Conservation (phyloP, 2,113 vertebrate species). For the Lichenostomus cassidix region DNA sequence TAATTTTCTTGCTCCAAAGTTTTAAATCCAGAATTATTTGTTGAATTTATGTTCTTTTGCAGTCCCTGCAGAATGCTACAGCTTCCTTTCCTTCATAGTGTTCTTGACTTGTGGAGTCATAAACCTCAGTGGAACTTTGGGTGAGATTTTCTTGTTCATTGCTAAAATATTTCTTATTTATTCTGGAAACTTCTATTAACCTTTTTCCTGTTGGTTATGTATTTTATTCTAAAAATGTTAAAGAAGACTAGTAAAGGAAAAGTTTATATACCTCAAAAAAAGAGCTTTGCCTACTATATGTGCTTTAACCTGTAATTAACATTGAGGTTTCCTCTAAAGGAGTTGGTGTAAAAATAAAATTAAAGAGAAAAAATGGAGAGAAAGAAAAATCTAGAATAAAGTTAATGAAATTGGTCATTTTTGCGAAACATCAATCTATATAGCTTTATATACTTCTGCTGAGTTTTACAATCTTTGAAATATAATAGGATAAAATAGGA, state of each 20-base stretch:
- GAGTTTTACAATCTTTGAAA: background rate
- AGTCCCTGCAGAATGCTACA: background rate
- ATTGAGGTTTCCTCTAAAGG: background rate
- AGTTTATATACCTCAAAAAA: background rate
- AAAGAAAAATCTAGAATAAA: background rate
- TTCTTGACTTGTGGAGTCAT: background rate
- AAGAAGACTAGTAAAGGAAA: background rate
- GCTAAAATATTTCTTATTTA: background rate
- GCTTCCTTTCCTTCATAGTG: slow-evolving; percentile 10
- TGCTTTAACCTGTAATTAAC: background rate
- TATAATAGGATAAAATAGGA: background rate
- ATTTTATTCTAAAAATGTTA: background rate
- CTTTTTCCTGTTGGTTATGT: background rate
- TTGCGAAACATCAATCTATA: background rate
- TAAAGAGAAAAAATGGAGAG: background rate
- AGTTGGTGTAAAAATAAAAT: background rate
- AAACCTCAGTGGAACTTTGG: slow-evolving; percentile 12
- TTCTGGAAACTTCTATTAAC: background rate
- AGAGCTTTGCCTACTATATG: background rate
- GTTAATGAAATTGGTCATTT: background rate
- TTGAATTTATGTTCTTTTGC: slow-evolving; percentile 41
- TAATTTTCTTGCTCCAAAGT: slow-evolving; percentile 2
- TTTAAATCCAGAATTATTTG: slow-evolving; percentile 27
- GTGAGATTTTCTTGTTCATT: slow-evolving; percentile 26
- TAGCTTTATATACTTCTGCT: background rate